These are phyloP conservation scores for Chironomus riparius DNA, from an alignment of 2,888 invertebrate species.

Conservation along the genomic window DNA sequence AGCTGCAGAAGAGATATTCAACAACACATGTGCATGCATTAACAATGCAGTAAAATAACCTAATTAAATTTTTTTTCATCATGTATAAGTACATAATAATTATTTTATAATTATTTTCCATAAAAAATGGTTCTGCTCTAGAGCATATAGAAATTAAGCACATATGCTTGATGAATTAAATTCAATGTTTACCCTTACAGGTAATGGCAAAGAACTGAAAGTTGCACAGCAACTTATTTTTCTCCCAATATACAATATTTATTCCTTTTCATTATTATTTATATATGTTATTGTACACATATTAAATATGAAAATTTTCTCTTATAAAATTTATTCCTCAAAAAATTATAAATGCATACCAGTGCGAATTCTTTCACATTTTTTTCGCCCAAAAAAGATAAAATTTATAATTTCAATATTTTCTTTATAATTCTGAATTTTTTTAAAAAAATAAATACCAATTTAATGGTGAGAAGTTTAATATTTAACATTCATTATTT, in stretches of 20 bases:
- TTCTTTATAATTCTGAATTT: too few relatives aligned
- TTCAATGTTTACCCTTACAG: not conserved
- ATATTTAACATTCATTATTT: too few relatives aligned
- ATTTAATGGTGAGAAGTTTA: too few relatives aligned
- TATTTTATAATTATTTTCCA: constrained; percentile 26
- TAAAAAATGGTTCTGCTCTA: constrained; percentile 27
- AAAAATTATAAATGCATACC: too few relatives aligned
- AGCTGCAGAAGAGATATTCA: not conserved
- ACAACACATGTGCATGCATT: constrained; percentile 21
- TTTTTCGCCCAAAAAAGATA: too few relatives aligned
- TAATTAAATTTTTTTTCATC: constrained; percentile 22
- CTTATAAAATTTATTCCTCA: too few relatives aligned
- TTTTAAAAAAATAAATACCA: too few relatives aligned
- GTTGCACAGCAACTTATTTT: not conserved
- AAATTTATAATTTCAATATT: too few relatives aligned
- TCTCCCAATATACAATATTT: not conserved
- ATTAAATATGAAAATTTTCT: too few relatives aligned
- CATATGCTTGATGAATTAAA: constrained; percentile 15
- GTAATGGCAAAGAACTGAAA: not conserved
- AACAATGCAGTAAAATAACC: constrained; percentile 25
- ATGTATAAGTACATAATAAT: constrained; percentile 26
- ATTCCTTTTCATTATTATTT: not conserved
- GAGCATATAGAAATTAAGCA: constrained; percentile 25
- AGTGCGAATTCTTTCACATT: too few relatives aligned
- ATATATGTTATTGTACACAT: too few relatives aligned